phyloP scores from a whole-genome alignment of 2,797 vertebrate species.

The Echeneis naucrates region DNA sequence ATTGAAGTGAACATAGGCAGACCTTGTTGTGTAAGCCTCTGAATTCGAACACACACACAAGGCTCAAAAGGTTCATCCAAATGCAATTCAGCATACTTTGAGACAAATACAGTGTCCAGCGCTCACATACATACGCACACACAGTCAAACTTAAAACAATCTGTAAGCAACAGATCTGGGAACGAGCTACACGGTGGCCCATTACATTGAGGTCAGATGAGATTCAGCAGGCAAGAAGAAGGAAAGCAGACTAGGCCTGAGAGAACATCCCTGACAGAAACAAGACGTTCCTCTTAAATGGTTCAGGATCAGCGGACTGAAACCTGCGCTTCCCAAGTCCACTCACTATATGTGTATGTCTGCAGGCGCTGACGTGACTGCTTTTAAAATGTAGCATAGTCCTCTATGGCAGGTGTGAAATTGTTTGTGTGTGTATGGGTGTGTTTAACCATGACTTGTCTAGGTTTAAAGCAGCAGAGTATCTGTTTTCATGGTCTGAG shows the following conservation, averaged over 20 bases:
- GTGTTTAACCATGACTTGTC: slow-evolving; percentile 75
- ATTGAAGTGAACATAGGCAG: slow-evolving; percentile 72
- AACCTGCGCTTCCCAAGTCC: slow-evolving; percentile 70
- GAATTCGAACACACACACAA: slow-evolving; percentile 50
- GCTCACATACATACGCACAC: slow-evolving; percentile 25
- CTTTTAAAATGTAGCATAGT: slow-evolving; percentile 72
- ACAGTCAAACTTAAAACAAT: slow-evolving; percentile 67
- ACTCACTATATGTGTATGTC: slow-evolving; percentile 46
- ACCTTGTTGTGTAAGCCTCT: slow-evolving; percentile 52
- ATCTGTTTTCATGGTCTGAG: slow-evolving; percentile 78
- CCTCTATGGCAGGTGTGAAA: slow-evolving; percentile 65
- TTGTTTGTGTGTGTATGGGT: slow-evolving; percentile 58
- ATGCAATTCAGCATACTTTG: slow-evolving; percentile 28
- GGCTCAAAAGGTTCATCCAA: slow-evolving; percentile 37
- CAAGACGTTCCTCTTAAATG: slow-evolving; percentile 81
- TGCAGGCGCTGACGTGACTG: slow-evolving; percentile 69
- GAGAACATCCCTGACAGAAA: slow-evolving; percentile 81
- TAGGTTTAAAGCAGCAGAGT: slow-evolving; percentile 76
- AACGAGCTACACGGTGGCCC: slow-evolving; percentile 70
- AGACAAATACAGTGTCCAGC: slow-evolving; percentile 43
- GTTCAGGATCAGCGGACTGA: slow-evolving; percentile 82
- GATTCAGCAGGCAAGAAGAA: slow-evolving; percentile 63
- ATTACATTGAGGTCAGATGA: slow-evolving; percentile 73
- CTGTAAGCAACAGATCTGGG: slow-evolving; percentile 43
- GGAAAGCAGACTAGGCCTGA: slow-evolving; percentile 64